phyloP scores from a whole-genome alignment of 2,797 vertebrate species.

The Sciaenops ocellatus region DNA sequence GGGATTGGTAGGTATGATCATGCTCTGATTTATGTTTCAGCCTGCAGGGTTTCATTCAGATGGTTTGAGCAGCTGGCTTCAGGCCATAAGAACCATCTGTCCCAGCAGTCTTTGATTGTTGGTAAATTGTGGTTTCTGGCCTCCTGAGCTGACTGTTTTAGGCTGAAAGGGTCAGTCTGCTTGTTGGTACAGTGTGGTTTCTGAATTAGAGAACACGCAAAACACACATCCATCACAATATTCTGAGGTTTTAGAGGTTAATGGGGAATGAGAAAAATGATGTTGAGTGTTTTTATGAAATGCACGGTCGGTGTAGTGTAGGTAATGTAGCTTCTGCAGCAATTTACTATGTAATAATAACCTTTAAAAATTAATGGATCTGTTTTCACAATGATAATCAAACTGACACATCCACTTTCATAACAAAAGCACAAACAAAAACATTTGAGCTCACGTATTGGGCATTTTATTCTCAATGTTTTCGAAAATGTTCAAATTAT shows the following conservation, averaged over 20 bases:
- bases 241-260: slow-evolving; percentile 46
- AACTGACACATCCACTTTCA: background rate
- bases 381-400: slow-evolving; percentile 5
- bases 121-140: slow-evolving; percentile 60
- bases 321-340: background rate
- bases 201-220: slow-evolving; percentile 48
- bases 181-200: slow-evolving; percentile 53
- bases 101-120: slow-evolving; percentile 42
- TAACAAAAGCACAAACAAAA: background rate
- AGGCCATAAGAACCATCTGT: slow-evolving; percentile 35
- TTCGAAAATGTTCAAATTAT: background rate
- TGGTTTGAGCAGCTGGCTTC: slow-evolving; percentile 9
- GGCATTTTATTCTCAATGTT: background rate
- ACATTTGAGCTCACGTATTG: background rate
- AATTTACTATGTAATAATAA: slow-evolving; percentile 9
- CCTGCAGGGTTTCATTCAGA: slow-evolving; percentile 1
- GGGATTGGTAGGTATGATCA: background rate
- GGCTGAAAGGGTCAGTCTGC: slow-evolving; percentile 43
- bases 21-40: background rate
- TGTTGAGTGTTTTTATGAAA: slow-evolving; percentile 16
- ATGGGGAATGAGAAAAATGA: slow-evolving; percentile 33
- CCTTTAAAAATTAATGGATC: background rate
- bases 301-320: background rate
- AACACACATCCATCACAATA: slow-evolving; percentile 45
- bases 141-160: slow-evolving; percentile 25